phyloP scores from a whole-genome alignment of 1,140 invertebrate genomes.

The Drosophila pallidifrons region DNA sequence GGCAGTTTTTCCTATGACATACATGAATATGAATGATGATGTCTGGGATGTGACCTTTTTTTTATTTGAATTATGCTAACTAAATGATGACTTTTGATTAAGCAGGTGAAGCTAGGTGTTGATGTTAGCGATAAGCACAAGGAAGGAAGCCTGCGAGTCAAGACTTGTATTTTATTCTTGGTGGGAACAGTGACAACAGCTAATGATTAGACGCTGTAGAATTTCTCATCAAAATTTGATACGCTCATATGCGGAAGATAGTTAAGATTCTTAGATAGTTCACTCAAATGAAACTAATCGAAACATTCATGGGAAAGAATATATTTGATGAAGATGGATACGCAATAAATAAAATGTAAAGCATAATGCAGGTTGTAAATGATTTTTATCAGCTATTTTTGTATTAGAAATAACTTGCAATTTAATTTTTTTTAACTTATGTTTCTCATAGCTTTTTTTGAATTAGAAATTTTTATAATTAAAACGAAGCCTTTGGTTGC shows the following conservation, averaged over 20 bases:
- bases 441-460: neutral
- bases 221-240: constrained; percentile 62
- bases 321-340: too few species aligned
- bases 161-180: neutral
- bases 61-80: constrained; percentile 39
- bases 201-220: constrained; percentile 61
- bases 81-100: constrained; percentile 45
- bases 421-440: neutral
- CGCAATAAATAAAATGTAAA: too few species aligned
- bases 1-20: constrained; percentile 59
- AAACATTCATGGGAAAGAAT: constrained; percentile 35
- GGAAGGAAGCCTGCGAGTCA: neutral
- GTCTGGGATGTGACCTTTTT: constrained; percentile 27
- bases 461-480: neutral
- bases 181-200: constrained; percentile 59
- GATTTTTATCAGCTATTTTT: neutral
- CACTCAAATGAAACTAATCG: constrained; percentile 58
- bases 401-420: neutral
- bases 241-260: constrained; percentile 33
- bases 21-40: constrained; percentile 72
- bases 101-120: constrained; percentile 53
- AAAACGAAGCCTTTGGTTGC: neutral
- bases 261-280: constrained; percentile 36
- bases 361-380: too few species aligned
- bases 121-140: constrained; percentile 55